Evolutionary conservation across 2,113 vertebrate genomes (phyloP).

Genomic region (Larimichthys polyactis): DNA sequence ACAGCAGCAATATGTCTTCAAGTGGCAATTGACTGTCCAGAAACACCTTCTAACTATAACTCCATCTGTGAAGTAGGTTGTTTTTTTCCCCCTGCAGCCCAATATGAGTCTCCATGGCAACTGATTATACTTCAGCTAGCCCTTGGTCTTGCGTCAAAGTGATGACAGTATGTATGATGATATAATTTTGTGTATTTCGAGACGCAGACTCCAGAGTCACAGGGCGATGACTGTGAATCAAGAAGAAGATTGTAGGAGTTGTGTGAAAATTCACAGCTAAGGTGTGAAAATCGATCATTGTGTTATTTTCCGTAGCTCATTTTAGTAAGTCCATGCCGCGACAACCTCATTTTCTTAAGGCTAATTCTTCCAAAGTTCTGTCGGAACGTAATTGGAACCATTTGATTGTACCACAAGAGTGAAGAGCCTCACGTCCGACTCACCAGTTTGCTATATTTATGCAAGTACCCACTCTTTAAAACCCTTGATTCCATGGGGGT

Average conservation of each 20-base stretch:
- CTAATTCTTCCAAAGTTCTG: neutral
- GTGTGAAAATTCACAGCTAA: slow-evolving; percentile 36
- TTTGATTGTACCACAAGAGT: slow-evolving; percentile 1
- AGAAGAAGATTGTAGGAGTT: slow-evolving; percentile 10
- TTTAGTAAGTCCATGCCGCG: neutral
- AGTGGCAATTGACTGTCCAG: neutral
- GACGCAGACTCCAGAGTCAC: neutral
- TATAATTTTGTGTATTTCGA: no score
- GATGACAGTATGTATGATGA: neutral
- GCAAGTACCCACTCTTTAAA: neutral
- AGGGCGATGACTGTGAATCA: slow-evolving; percentile 5
- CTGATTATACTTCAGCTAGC: slow-evolving; percentile 20
- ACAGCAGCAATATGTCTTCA: neutral
- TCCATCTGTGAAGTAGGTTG: neutral
- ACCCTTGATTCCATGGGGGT: neutral
- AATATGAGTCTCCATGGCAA: slow-evolving; percentile 63
- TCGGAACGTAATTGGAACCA: neutral
- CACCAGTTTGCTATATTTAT: neutral
- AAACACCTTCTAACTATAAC: neutral
- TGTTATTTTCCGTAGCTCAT: neutral
- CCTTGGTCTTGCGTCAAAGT: slow-evolving; percentile 4
- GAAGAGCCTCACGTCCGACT: neutral
- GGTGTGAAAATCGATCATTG: slow-evolving; percentile 17
- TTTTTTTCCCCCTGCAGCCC: slow-evolving; percentile 10
- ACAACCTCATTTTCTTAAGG: neutral